A percentile compares a stretch with the other conserved stretches of the same genome.
phyloP scores from a whole-genome alignment of 2,888 invertebrate genomes.

The Bibio marci region DNA sequence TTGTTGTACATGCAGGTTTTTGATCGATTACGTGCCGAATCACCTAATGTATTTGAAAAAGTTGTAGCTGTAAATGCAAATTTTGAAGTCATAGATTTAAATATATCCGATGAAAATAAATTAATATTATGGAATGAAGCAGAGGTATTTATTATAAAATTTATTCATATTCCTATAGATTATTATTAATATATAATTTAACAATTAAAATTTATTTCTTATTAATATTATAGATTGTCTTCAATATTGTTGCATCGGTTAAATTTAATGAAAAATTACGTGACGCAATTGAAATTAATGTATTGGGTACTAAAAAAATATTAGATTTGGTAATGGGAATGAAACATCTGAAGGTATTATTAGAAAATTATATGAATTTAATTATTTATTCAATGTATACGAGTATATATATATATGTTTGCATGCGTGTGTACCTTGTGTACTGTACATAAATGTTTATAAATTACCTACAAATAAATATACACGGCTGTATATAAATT shows the following conservation, averaged over 20 bases:
- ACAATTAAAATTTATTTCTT: too few relatives aligned
- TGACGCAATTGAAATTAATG: slow-evolving; percentile 30
- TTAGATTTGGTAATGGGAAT: slow-evolving; percentile 28
- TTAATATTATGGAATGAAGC: slow-evolving; percentile 31
- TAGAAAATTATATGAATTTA: too few relatives aligned
- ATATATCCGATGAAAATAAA: slow-evolving; percentile 27
- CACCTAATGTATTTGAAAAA: slow-evolving; percentile 33
- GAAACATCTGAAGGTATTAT: slow-evolving; percentile 26
- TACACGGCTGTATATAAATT: too few relatives aligned
- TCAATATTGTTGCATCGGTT: slow-evolving; percentile 30
- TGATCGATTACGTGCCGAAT: slow-evolving; percentile 31
- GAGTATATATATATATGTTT: not conserved
- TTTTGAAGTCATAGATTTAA: slow-evolving; percentile 31
- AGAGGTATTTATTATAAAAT: slow-evolving; percentile 40
- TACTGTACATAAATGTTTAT: not conserved
- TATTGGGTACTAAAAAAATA: slow-evolving; percentile 30
- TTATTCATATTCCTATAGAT: too few relatives aligned
- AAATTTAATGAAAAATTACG: slow-evolving; percentile 31
- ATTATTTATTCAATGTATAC: not conserved
- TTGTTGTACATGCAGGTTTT: slow-evolving; percentile 40
- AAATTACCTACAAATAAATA: too few relatives aligned
- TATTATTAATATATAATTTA: too few relatives aligned
- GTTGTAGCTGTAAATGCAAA: slow-evolving; percentile 39
- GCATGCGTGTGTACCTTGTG: not conserved
- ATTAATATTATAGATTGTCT: slow-evolving; percentile 28